Conservation (phyloP, 2,113 vertebrate species). For the Tricholaema leucomelas region DNA sequence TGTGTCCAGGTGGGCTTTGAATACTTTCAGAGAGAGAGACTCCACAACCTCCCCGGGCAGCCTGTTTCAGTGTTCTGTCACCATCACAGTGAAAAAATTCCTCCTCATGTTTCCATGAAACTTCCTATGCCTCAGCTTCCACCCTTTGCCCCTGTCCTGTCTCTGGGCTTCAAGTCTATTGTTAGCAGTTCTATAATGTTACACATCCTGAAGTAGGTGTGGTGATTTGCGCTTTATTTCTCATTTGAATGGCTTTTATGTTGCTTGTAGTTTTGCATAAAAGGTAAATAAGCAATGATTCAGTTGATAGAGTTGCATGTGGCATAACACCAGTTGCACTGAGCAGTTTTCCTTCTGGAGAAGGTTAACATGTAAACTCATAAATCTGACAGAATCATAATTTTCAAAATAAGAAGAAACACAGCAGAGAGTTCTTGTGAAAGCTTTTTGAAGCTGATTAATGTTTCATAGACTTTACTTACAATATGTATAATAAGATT, state of each 20-base stretch:
- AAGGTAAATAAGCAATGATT: not conserved
- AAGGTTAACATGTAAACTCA: not conserved
- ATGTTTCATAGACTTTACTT: slow-evolving; percentile 70
- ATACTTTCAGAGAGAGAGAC: too few relatives aligned
- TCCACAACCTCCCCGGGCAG: too few relatives aligned
- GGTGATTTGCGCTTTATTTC: not conserved
- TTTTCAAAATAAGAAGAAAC: not conserved
- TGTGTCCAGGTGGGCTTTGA: too few relatives aligned
- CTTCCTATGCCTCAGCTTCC: too few relatives aligned
- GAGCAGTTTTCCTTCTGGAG: not conserved
- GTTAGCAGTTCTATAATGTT: not conserved
- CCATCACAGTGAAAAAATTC: too few relatives aligned
- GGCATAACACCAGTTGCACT: not conserved
- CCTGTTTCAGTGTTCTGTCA: too few relatives aligned
- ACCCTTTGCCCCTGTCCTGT: too few relatives aligned
- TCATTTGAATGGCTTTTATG: not conserved
- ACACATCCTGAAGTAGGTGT: not conserved
- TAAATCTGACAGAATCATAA: not conserved
- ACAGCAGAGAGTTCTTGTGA: not conserved
- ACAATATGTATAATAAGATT: slow-evolving; percentile 50
- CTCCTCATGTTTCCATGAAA: too few relatives aligned
- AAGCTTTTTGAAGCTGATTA: slow-evolving; percentile 24
- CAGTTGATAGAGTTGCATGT: not conserved
- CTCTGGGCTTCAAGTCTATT: not conserved
- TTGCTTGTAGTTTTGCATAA: not conserved